Conservation (phyloP, 2,888 invertebrate genomes). For the Lasius fuliginosus region DNA sequence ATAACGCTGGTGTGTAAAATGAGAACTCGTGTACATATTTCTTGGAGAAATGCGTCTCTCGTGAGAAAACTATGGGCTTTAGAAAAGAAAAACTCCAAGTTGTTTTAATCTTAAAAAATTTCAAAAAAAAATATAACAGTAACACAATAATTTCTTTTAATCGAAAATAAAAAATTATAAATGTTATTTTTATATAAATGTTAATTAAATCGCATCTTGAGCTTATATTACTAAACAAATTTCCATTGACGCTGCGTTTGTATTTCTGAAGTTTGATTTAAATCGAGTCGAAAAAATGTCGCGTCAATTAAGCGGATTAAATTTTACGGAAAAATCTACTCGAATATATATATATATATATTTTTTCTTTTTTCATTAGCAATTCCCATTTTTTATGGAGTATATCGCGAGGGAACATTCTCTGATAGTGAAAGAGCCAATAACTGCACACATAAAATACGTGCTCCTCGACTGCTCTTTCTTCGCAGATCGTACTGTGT, state of each 20-base stretch:
- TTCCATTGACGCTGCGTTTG: background rate
- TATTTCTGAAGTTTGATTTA: constrained; percentile 1
- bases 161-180: background rate
- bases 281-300: background rate
- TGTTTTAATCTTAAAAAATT: background rate
- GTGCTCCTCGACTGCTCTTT: constrained; percentile 42
- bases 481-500: background rate
- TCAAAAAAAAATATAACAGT: background rate
- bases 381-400: background rate
- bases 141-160: constrained; percentile 4
- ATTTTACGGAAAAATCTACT: background rate
- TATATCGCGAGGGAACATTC: constrained; percentile 5
- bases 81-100: background rate
- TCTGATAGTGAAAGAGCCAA: background rate
- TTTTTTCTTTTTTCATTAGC: background rate
- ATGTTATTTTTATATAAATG: constrained; percentile 8
- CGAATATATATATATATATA: background rate
- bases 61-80: constrained; percentile 18
- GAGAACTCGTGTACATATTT: constrained; percentile 61
- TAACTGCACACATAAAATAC: constrained; percentile 48
- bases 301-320: background rate
- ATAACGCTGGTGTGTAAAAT: constrained; percentile 59
- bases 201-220: background rate
- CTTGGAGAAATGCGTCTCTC: constrained; percentile 10
- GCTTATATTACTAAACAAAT: background rate